phyloP scores from a whole-genome alignment of 1,140 invertebrate genomes.

The Diabrotica virgifera region DNA sequence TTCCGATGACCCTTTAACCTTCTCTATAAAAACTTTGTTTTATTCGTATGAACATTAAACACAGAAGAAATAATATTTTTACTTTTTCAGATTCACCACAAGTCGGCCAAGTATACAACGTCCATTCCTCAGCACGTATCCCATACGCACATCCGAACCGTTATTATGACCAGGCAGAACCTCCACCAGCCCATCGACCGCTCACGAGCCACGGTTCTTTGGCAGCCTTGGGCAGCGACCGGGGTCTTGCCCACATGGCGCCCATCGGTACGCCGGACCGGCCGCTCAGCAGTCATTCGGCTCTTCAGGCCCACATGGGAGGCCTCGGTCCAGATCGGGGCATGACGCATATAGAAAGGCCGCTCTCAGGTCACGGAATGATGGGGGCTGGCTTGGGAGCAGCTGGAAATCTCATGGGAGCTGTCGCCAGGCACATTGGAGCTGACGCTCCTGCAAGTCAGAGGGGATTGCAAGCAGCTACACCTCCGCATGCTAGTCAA shows the following conservation, averaged over 20 bases:
- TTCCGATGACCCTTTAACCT: too few species aligned
- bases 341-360: constrained; percentile 19
- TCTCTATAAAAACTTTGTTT: too few species aligned
- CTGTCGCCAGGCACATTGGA: constrained; percentile 53
- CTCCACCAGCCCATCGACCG: constrained; percentile 63
- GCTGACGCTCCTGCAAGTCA: constrained; percentile 54
- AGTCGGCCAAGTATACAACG: constrained; percentile 63
- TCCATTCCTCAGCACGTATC: constrained; percentile 21
- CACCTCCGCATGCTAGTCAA: constrained; percentile 71
- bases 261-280: constrained; percentile 43
- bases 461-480: constrained; percentile 57
- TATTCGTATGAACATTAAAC: not conserved
- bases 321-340: constrained; percentile 21
- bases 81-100: constrained; percentile 61
- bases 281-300: constrained; percentile 41
- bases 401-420: constrained; percentile 46
- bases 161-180: constrained; percentile 50
- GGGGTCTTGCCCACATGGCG: constrained; percentile 48
- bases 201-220: constrained; percentile 50
- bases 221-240: constrained; percentile 42
- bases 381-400: constrained; percentile 41
- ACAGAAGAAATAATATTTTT: constrained; percentile 3
- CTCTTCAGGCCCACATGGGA: constrained; percentile 31
- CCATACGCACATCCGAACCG: constrained; percentile 30
- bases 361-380: constrained; percentile 24